Evolutionary conservation across 2,113 vertebrate genomes (phyloP), one percentile per base, ranked within the genome.

Genomic region (Sylvicapra grimmia): DNA sequence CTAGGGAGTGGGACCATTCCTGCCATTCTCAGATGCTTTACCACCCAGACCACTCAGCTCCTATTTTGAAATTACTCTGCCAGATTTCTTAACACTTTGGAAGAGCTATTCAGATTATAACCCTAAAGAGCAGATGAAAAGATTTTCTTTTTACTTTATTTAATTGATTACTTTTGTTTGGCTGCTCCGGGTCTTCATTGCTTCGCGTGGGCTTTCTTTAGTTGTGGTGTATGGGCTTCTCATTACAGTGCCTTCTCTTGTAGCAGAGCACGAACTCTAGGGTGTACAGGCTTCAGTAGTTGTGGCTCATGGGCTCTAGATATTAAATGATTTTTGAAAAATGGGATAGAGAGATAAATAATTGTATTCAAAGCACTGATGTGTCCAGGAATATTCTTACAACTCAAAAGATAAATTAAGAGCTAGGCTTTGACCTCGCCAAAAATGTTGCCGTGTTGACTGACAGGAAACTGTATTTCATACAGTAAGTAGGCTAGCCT

Each of bases 11-110:
- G 47, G 82, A 80, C 25, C 36, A 36, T 92, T 83, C 44, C 91
- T 92, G 59, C 36, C 40, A 33, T 72, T 86, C 9, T 63, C 89
- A 12, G 36, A 44, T 89, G n/a, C 18, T 97, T 72, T 84, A 53
- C 79, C 25, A 93, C 3, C n/a, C 8, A 82, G 72, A 90, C 16
- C 11, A 16, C 51, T 80, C n/a, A 21, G 6, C 14, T 93, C 21
- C 36, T 59, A 4, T 77, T 90, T 95, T 86, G 68, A 97, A 94
- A 93, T 95, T 59, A 93, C 33, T 47, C 25, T 96, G 93, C 61
- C 33, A 90, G 54, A 82, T 94, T 95, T 94, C 68, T 89, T 84
- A 51, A 75, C 72, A 83, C 80, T 91, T 96, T 68, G 72, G 80
- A 87, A 84, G 68, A 87, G 23, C 56, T 94, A 75, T 89, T 63